Evolutionary conservation across 2,113 vertebrate genomes (phyloP).

Genomic region (Suncus etruscus): DNA sequence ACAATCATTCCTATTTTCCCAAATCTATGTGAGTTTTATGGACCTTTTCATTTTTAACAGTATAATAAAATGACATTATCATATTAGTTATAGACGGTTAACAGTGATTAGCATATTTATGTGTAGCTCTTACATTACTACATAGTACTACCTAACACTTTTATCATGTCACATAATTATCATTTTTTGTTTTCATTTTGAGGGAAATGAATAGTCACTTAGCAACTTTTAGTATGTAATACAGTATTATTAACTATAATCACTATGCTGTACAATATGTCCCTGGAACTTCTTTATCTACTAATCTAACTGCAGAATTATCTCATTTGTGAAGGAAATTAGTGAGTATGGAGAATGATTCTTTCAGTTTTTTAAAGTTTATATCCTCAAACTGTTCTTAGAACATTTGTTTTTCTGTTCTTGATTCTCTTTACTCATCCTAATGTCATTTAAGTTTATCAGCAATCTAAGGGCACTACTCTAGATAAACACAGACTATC

Average conservation of each 20-base stretch:
- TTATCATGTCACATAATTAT: background rate
- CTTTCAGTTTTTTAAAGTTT: too few relatives aligned
- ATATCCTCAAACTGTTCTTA: too few relatives aligned
- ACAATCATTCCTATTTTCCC: background rate
- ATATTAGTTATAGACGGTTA: background rate
- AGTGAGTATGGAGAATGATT: too few relatives aligned
- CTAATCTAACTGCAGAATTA: too few relatives aligned
- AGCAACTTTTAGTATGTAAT: background rate
- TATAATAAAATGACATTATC: background rate
- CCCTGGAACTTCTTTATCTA: too few relatives aligned
- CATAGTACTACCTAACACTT: background rate
- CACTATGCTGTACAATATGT: too few relatives aligned
- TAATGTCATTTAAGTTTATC: background rate
- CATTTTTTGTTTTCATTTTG: background rate
- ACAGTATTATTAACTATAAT: too few relatives aligned
- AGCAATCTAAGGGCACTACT: background rate
- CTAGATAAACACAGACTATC: background rate
- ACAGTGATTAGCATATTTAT: background rate
- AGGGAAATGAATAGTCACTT: background rate
- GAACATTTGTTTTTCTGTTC: background rate
- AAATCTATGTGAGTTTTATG: background rate
- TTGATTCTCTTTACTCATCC: background rate
- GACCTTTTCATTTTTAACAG: background rate
- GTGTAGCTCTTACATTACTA: background rate
- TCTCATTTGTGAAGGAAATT: too few relatives aligned